A percentile compares a stretch with the other conserved stretches of the same genome.
phyloP scores from a whole-genome alignment of 2,797 vertebrate species.

The Ispidina picta region DNA sequence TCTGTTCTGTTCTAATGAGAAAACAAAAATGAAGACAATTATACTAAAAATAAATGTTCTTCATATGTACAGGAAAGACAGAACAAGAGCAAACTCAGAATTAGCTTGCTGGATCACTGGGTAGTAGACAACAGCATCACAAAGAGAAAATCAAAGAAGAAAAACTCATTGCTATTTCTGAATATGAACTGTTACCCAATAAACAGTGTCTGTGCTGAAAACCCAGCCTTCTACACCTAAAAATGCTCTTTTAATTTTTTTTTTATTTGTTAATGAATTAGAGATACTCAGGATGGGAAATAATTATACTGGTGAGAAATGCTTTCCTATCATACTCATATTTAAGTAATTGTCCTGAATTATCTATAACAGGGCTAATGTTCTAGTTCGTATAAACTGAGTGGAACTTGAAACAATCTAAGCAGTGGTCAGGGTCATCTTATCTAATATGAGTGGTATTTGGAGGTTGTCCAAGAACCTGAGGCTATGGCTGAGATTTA shows the following conservation, averaged over 20 bases:
- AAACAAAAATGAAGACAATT: not conserved
- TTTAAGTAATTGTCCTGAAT: not conserved
- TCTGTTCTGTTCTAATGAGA: not conserved
- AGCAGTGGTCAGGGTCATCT: not conserved
- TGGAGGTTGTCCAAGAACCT: conserved; percentile 16
- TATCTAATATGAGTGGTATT: conserved; percentile 3
- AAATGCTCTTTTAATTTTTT: not conserved
- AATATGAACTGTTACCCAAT: not conserved
- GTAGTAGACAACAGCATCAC: not conserved
- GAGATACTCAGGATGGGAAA: not conserved
- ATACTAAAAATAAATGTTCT: not conserved
- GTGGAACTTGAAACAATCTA: not conserved
- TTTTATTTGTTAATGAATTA: not conserved
- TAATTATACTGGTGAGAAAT: not conserved
- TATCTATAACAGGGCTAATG: not conserved
- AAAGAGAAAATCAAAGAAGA: not conserved
- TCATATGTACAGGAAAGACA: not conserved
- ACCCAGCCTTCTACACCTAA: not conserved
- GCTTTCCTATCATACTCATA: not conserved
- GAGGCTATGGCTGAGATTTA: not conserved
- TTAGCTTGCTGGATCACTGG: not conserved
- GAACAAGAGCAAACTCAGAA: not conserved
- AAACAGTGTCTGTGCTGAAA: not conserved
- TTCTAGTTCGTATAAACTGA: not conserved
- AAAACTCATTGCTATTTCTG: not conserved